Conservation (phyloP, 1,140 invertebrate species). For the Vollenhovia emeryi region DNA sequence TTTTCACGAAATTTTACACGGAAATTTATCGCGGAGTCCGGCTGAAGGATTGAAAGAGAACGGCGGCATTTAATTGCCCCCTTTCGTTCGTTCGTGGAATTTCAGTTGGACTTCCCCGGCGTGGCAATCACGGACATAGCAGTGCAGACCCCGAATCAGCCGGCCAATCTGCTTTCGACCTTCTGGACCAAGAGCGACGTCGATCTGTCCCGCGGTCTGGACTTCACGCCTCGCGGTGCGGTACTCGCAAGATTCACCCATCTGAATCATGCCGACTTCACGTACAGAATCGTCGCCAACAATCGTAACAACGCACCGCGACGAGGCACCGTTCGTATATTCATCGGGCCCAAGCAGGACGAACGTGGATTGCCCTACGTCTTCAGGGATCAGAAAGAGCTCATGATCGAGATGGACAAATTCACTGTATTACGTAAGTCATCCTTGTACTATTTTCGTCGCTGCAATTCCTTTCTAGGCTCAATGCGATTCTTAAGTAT, state of each 20-base stretch:
- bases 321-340: conserved; percentile 91
- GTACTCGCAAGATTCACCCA: conserved; percentile 91
- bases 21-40: not conserved
- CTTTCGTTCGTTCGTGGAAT: not conserved
- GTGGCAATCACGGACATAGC: conserved; percentile 87
- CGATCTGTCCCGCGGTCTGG: conserved; percentile 90
- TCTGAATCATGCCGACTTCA: conserved; percentile 90
- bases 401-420: conserved; percentile 93
- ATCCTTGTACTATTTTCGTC: not conserved
- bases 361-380: conserved; percentile 88
- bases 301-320: conserved; percentile 86
- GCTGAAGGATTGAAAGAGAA: not conserved
- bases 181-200: conserved; percentile 92
- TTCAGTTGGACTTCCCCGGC: conserved; percentile 88
- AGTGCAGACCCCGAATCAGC: conserved; percentile 83
- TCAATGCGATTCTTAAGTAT: not conserved
- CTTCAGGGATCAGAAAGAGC: conserved; percentile 88
- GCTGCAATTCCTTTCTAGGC: not conserved
- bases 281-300: conserved; percentile 87
- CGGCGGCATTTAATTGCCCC: conserved; percentile 30
- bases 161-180: conserved; percentile 87
- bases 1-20: not conserved
- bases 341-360: conserved; percentile 90
- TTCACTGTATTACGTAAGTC: conserved; percentile 88
- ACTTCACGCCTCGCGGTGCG: conserved; percentile 90